phyloP scores from a whole-genome alignment of 2,888 invertebrate genomes.

The Sepioteuthis lessoniana region DNA sequence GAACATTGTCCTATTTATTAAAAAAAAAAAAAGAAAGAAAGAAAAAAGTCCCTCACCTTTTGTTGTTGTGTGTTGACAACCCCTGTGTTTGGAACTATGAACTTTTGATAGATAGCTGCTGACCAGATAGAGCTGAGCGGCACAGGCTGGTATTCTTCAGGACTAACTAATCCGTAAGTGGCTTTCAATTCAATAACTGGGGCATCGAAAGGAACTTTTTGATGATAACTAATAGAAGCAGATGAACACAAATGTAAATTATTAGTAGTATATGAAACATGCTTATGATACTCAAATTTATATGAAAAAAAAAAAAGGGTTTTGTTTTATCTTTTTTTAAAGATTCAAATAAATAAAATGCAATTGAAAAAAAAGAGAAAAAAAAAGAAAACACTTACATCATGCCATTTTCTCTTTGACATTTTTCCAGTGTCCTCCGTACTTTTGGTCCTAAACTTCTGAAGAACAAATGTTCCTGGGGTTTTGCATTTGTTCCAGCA shows the following conservation, averaged over 20 bases:
- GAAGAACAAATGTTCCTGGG: slow-evolving; percentile 80
- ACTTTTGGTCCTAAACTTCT: slow-evolving; percentile 79
- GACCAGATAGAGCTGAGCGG: slow-evolving; percentile 77
- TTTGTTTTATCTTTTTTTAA: background rate
- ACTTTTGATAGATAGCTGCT: slow-evolving; percentile 74
- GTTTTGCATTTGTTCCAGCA: slow-evolving; percentile 79
- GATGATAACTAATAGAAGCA: slow-evolving; percentile 78
- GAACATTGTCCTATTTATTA: background rate
- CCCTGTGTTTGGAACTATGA: slow-evolving; percentile 67
- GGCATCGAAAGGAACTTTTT: slow-evolving; percentile 79
- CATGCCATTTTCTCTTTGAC: slow-evolving; percentile 81
- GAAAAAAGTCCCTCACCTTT: background rate
- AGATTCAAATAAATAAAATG: background rate
- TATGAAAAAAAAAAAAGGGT: background rate
- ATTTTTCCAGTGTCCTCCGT: slow-evolving; percentile 80
- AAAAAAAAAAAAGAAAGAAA: background rate
- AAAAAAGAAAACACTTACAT: slow-evolving; percentile 76
- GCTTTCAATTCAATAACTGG: slow-evolving; percentile 80
- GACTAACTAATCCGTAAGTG: slow-evolving; percentile 80
- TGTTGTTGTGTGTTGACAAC: slow-evolving; percentile 60
- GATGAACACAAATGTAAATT: background rate
- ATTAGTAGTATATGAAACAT: background rate
- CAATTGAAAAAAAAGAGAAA: background rate
- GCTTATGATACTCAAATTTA: background rate
- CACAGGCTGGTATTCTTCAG: slow-evolving; percentile 79